Base-by-base conservation (phyloP, 1,140 invertebrate species). In the Pseudobourletiella spinata region DNA sequence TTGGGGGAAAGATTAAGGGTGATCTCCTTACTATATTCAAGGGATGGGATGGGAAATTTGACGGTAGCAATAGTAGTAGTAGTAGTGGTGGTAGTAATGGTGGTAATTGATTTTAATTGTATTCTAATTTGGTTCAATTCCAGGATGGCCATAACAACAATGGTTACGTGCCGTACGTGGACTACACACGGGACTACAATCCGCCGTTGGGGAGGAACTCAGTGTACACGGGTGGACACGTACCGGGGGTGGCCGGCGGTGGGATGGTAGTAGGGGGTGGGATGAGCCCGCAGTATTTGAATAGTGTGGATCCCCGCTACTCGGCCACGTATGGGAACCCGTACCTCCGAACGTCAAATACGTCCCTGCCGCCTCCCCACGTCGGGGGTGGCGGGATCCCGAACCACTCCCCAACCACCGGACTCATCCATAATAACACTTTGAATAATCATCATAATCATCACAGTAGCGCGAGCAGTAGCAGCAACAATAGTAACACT, bases 291-390 rank as follows among this genome's bases (percentile, higher is more conserved):
- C 78, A 79, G 73, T 80, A 73, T 73, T 80, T 74, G 72, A 81
- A 74, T 72, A 84, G 78, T 48, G 86, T 90, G 54, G 89, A 93
- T 72, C 88, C 89, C 11, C 79, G 88, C 60, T 93, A 88, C 72
- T 88, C 87, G 22, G 90, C 89, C 24, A 86, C 86, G 3, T 94
- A 92, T 72, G 89, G 89, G 52, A 91, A 91, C 77, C 89, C 89
- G 1, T 91, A 91, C 74, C 77, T 92, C 61, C 79, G 88, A 72
- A 82, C 78, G 46, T 76, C 79, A 29, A 68, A 67, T 28, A 71
- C 78, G 29, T 77, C 77, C 43, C 71, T 80, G 51, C 78, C 78
- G 52, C 79, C 78, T 2, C 72, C 75, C 0, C 72, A 69, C 20
- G 57, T 29, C 51, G 68, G 39, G 59, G 60, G 30, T 22, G n/a